phyloP scores from a whole-genome alignment of 2,113 vertebrate species.

The Leptosomus discolor region DNA sequence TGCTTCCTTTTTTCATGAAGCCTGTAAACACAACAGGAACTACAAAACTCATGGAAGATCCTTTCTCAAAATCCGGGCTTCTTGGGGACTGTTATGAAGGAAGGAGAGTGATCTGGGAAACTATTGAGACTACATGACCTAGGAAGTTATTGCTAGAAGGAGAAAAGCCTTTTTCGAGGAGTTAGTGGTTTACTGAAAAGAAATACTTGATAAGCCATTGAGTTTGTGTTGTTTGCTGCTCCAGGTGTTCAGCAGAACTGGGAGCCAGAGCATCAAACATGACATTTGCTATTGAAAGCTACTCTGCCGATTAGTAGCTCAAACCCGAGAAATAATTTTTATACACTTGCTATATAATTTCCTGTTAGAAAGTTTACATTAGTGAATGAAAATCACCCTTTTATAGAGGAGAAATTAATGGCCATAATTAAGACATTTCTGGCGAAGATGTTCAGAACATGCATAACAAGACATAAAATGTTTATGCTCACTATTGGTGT shows the following conservation, averaged over 20 bases:
- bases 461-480: neutral
- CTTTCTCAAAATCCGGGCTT: neutral
- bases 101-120: neutral
- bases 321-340: neutral
- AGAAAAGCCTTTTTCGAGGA: neutral
- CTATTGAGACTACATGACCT: neutral
- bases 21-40: neutral
- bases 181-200: constrained; percentile 36
- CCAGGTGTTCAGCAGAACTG: neutral
- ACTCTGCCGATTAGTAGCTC: neutral
- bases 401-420: neutral
- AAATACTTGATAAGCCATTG: neutral
- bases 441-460: neutral
- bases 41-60: neutral
- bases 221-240: neutral
- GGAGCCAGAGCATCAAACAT: neutral
- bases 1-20: neutral
- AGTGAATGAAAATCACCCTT: neutral
- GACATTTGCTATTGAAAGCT: neutral
- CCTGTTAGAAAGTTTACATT: neutral
- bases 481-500: neutral
- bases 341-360: neutral
- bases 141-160: neutral
- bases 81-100: neutral
- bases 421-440: neutral